Base-by-base conservation (phyloP, 2,888 invertebrate species). In the Scaptomyza cyrtandrae region DNA sequence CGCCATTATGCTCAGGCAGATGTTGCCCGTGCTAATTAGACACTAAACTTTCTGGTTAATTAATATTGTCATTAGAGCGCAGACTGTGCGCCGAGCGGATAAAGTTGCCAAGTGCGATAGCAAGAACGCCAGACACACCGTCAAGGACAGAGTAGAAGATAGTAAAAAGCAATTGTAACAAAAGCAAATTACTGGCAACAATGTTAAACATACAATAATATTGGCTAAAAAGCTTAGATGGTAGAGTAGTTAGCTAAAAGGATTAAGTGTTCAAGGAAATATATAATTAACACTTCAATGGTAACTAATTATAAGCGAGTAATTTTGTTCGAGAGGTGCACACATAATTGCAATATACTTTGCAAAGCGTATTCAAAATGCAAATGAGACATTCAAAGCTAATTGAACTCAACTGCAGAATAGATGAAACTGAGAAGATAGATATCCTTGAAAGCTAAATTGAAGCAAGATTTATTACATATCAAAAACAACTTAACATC, bases 31-130 rank as follows among this genome's bases (percentile, higher is more conserved):
- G 83, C 80, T 80, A 85, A 85, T 85, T 88, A 78, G 86, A 67
- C 65, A 72, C 74, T 72, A 73, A 80, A 85, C 74, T 83, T 88
- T 76, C 68, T 80, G 75, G 55, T 63, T 88, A 85, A 85, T 85
- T 88, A 88, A 85, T 88, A 67, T 58, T 75, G 83, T 86, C 86
- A 85, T 87, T 86, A 75, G 72, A 44, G 68, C 63, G 46, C 66
- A 37, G 45, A 52, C 56, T 60, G 58, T 52, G 55, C 39, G 14
- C 39, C 16, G 14, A 35, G 44, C 58, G 27, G 29, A 52, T 10
- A 11, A 63, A 41, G 55, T 49, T 35, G n/a, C 46, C 14, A 16
- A 33, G 29, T 27, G 11, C 27, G 46, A 64, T 37, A 55, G 39
- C 24, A 27, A 33, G 41, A 35, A 50, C 11, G n/a, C 14, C 52